Base-by-base conservation (phyloP, 2,888 invertebrate genomes). In the Lasioglossum figueresi region DNA sequence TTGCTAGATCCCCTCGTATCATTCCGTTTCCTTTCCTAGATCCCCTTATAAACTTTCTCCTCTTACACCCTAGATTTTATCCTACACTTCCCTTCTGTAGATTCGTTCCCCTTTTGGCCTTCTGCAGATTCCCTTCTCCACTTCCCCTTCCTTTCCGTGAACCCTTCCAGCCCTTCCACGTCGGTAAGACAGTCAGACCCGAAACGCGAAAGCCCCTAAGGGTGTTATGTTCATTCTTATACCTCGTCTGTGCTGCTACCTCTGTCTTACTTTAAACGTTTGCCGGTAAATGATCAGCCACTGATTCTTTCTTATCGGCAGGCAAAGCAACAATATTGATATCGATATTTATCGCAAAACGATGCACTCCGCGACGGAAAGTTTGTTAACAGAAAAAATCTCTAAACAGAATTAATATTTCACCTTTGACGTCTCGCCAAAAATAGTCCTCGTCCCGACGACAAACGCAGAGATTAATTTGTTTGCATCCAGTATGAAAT, bases 391-490 rank as follows among this genome's bases (percentile, higher is more conserved):
- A 4, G 31, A 37, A 23, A 23, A 37, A 23, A 45, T 2, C n/a
- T 23, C 4, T 16, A 45, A 19, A 4, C 19, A 45, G 40, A 70
- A 45, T 76, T 73, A n/a, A 12, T 16, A 0, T 66, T 45, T n/a
- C 12, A 5, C 8, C 1, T 1, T 10, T 10, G 2, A 34, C 14
- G 3, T 34, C 27, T 14, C n/a, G 45, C 3, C 23, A 70, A 45
- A 37, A 66, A 19, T 19, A 0, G 6, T 12, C 34, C 12, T 12
- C 31, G 27, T 27, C 34, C 31, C 31, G 23, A 72, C 14, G 56
- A 71, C 76, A 56, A 37, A 52, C 52, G 76, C 73, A 74, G 74
- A 84, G 82, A 84, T 84, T 84, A 88, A 89, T 88, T 70, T 72
- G 27, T 73, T 63, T 77, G 27, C 73, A 76, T 81, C 70, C 74